A percentile compares a stretch with the other conserved stretches of the same genome.
Evolutionary conservation across 2,888 invertebrate species (phyloP).

Genomic region (Drosophila quinaria): DNA sequence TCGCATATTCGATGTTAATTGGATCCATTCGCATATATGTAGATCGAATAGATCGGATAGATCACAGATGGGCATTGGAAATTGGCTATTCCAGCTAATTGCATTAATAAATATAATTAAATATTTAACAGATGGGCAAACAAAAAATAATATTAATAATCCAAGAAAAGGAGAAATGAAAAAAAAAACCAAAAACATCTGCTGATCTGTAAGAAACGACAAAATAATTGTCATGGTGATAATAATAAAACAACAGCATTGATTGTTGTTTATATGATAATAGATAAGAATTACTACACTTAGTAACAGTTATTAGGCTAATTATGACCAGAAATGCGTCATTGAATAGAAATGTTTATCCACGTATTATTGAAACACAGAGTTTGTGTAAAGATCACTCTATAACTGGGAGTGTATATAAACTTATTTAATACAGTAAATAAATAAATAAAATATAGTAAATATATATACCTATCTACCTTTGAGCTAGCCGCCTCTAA

Average conservation of each 20-base stretch:
- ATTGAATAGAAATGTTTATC: neutral
- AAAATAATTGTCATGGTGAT: conserved; percentile 21
- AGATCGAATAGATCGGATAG: conserved; percentile 22
- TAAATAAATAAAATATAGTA: no score
- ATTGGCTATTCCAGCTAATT: conserved; percentile 34
- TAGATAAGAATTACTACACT: neutral
- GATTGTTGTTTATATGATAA: conserved; percentile 8
- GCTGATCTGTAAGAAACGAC: conserved; percentile 1
- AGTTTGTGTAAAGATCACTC: neutral
- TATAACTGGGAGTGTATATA: conserved; percentile 7
- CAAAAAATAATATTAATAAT: conserved; percentile 14
- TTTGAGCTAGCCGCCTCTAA: conserved; percentile 28
- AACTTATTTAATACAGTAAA: no score
- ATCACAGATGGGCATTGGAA: conserved; percentile 25
- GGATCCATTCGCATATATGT: conserved; percentile 21
- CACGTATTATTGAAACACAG: neutral
- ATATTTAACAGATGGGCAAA: conserved; percentile 25
- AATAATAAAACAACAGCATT: conserved; percentile 9
- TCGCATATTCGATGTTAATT: conserved; percentile 39
- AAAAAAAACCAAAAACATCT: conserved; percentile 13
- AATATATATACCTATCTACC: neutral
- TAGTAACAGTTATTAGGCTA: conserved; percentile 1
- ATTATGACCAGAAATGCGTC: conserved; percentile 10
- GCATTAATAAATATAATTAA: conserved; percentile 38
- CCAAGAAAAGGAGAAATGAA: neutral